Conservation (phyloP, 1,140 invertebrate species). For the Rhyacophila brunnea region DNA sequence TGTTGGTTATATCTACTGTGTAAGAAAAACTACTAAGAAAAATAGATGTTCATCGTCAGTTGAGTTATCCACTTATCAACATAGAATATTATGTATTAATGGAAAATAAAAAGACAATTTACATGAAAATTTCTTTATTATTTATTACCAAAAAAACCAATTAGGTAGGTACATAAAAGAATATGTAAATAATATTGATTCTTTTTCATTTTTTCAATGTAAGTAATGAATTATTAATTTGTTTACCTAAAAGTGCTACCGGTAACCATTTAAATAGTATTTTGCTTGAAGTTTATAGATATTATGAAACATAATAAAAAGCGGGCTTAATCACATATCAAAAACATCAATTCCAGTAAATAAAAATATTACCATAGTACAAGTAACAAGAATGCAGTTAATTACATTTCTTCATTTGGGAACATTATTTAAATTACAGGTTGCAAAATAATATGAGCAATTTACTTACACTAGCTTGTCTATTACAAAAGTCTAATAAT, state of each 20-base stretch:
- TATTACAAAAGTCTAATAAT: background rate
- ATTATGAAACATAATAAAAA: constrained; percentile 11
- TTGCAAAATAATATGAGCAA: background rate
- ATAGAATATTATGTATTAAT: no score
- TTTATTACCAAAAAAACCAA: constrained; percentile 14
- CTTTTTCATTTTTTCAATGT: constrained; percentile 1
- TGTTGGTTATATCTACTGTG: no score
- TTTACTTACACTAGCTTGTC: constrained; percentile 1
- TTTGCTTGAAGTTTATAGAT: constrained; percentile 10
- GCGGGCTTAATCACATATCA: constrained; percentile 4
- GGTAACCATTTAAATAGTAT: constrained; percentile 18
- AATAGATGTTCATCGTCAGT: no score
- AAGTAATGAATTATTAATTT: constrained; percentile 2
- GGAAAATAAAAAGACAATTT: background rate
- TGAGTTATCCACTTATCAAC: no score
- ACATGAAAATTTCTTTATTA: constrained; percentile 19
- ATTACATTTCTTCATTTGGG: background rate
- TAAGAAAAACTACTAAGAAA: no score
- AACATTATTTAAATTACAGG: background rate
- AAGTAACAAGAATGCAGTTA: background rate
- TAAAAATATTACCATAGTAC: background rate
- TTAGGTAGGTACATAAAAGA: constrained; percentile 14
- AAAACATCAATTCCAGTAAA: constrained; percentile 18
- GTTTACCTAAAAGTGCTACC: constrained; percentile 17
- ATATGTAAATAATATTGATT: background rate